These are phyloP conservation scores for Aphrophora alni DNA, from an alignment of 2,888 invertebrate genomes.

Conservation along the genomic window DNA sequence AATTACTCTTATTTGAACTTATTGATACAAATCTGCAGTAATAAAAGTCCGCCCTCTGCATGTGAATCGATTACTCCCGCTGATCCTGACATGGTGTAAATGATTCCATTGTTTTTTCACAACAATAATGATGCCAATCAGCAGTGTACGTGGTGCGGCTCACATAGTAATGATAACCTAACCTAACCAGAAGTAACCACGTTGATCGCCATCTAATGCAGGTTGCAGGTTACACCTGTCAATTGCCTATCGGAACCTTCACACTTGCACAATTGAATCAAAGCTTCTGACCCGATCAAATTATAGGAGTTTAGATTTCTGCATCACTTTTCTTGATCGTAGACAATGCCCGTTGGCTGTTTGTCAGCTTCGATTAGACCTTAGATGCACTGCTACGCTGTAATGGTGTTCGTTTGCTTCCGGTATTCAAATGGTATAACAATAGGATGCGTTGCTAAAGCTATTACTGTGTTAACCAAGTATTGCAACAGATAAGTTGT, in stretches of 20 bases:
- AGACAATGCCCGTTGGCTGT: neutral
- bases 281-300: neutral
- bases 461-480: no score
- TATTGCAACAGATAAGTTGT: no score
- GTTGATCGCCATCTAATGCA: neutral
- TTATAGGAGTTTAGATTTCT: neutral
- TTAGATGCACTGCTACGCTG: neutral
- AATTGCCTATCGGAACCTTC: neutral
- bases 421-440: no score
- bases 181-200: neutral
- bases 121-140: neutral
- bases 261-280: slow-evolving; percentile 9
- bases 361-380: neutral
- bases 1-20: no score
- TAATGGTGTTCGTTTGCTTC: neutral
- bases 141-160: neutral
- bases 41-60: no score
- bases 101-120: slow-evolving; percentile 4
- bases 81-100: neutral
- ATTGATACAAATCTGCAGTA: no score
- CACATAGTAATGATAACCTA: neutral
- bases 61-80: neutral
- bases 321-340: neutral
- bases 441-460: no score
- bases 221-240: neutral